phyloP scores from a whole-genome alignment of 2,888 invertebrate genomes.

The Actias luna region DNA sequence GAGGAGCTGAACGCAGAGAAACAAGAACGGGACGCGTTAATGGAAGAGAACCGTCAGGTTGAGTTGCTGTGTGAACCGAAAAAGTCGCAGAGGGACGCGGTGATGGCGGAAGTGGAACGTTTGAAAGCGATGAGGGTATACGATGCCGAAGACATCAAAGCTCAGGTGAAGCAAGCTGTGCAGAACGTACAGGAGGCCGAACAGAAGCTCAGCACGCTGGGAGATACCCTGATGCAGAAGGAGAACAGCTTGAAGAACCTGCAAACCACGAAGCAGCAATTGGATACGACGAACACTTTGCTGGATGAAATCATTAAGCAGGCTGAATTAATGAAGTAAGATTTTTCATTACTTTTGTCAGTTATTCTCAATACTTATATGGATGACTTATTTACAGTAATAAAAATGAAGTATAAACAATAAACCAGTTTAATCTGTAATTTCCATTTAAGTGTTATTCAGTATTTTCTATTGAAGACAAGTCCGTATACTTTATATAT shows the following conservation, averaged over 20 bases:
- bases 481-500: no score
- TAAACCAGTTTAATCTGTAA: no score
- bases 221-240: constrained; percentile 55
- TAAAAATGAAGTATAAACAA: no score
- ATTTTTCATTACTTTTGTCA: constrained; percentile 19
- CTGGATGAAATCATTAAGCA: constrained; percentile 61
- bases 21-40: constrained; percentile 47
- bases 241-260: constrained; percentile 64
- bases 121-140: constrained; percentile 60
- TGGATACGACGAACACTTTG: constrained; percentile 60
- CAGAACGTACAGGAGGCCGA: constrained; percentile 61
- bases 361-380: no score
- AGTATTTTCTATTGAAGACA: no score
- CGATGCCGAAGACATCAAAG: constrained; percentile 64
- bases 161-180: constrained; percentile 55
- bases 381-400: no score
- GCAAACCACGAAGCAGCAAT: constrained; percentile 60
- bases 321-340: constrained; percentile 59
- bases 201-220: constrained; percentile 49
- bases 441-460: no score
- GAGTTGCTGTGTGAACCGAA: constrained; percentile 61
- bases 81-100: constrained; percentile 51
- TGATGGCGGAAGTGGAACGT: constrained; percentile 55
- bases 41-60: constrained; percentile 50
- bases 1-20: constrained; percentile 49